Base-by-base conservation (phyloP, 2,113 vertebrate genomes). In the Octodon degus region DNA sequence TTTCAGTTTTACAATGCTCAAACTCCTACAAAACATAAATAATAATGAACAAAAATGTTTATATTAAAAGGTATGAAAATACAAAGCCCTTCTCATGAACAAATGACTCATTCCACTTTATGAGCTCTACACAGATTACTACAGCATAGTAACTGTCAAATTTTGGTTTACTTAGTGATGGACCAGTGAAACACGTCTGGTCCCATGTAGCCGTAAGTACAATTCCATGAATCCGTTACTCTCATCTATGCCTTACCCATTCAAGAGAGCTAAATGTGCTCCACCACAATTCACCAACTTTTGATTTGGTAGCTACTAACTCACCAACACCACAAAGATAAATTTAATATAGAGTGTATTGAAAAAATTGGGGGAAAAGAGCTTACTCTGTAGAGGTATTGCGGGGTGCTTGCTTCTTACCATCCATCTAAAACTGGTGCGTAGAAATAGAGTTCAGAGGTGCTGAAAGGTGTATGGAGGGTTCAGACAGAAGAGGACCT, bases 1-100 rank as follows among this genome's bases (percentile, higher is more conserved):
- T 17, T 94, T 88, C 9, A 74, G 2, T 7, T 89, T 97, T 93
- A 79, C 90, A 93, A 84, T 63, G 32, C 27, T 12, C 25, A 91
- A 91, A 0, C 1, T 76, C 34, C 34, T 62, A 14, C 30, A 76
- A 76, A 27, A 60, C 11, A 58, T 14, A 58, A 25, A 58, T 60
- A 34, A 74, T 80, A 87, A 47, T 17, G 37, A 82, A 40, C 12
- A 58, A 84, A 65, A 79, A 5, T 60, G 30, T 82, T 92, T 43
- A 43, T 50, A 63, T 27, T 50, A 20, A 74, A 47, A 86, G 89
- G n/a, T 30, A 14, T 74, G 86, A 10, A 62, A 80, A 87, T 95
- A 50, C 6, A 7, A 62, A 94, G 1, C 2, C 40, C 5, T 76
- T 24, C 24, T 1, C 84, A 93, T 22, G 2, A 53, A 32, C 34